Base-by-base conservation (phyloP, 2,888 invertebrate species). In the Selenia dentaria region DNA sequence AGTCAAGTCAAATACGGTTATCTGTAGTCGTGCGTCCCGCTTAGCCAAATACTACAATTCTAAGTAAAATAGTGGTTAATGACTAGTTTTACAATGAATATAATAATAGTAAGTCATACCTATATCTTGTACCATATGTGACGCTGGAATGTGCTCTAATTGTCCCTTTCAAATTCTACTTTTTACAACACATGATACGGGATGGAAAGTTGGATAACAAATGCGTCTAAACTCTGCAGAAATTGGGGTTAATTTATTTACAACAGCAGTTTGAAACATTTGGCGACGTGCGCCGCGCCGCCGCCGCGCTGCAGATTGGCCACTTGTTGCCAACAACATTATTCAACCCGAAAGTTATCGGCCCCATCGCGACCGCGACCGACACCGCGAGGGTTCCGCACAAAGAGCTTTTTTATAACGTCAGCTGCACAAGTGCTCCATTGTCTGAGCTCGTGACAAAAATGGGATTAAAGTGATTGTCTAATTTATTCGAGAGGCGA, bases 381-480 rank as follows among this genome's bases (percentile, higher is more conserved):
- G 37, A 12, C 16, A 9, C 34, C 24, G 24, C 34, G 42, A 25
- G 36, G 59, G 51, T 45, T 39, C 51, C 31, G 3, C 40, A 62
- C 61, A 63, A 65, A 59, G 52, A 50, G 64, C 67, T 75, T 83
- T 84, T 81, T 82, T 79, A 71, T 69, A 56, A 47, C 58, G 84
- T 82, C 89, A 88, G 88, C 89, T 88, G 88, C 80, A 65, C 86
- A 83, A 88, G 88, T 84, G 57, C 56, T 33, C 67, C 54, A 75
- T 84, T 85, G 80, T 85, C 56, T 59, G 62, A 47, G 58, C 35
- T 48, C 48, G 55, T 64, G 44, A 63, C 70, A 69, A 68, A 71
- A 80, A 79, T 72, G 65, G 69, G 79, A 82, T 83, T 79, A 79
- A 73, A 67, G 58, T 64, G 65, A 67, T 62, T 53, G 50, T 60